Conservation (phyloP, 2,113 vertebrate species). For the Nannospalax galili region DNA sequence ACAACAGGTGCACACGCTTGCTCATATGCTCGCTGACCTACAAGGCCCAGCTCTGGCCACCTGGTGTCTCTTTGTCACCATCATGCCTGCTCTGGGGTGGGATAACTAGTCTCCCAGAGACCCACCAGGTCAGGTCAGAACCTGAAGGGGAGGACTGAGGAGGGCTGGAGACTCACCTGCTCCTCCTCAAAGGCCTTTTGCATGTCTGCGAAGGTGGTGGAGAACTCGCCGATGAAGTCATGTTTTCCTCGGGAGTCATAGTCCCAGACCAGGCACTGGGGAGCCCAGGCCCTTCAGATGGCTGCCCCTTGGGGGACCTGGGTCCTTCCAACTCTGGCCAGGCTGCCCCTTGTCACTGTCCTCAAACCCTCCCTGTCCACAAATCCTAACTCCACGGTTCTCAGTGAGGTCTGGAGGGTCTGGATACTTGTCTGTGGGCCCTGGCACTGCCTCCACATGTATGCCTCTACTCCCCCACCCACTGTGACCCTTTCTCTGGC, state of each 20-base stretch:
- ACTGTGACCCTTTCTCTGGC: too few species aligned
- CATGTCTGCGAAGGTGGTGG: slow-evolving; percentile 95
- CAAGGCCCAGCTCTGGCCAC: background rate
- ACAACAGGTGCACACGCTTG: background rate
- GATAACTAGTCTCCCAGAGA: background rate
- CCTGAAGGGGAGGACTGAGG: background rate
- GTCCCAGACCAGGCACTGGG: slow-evolving; percentile 95
- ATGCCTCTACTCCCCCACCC: rapidly evolving
- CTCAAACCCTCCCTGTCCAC: rapidly evolving
- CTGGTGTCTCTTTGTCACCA: background rate
- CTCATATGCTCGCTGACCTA: background rate
- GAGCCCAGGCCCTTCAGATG: background rate
- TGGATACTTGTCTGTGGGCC: too few species aligned
- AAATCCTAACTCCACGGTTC: background rate
- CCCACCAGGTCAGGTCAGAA: background rate
- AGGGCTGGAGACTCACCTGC: slow-evolving; percentile 87
- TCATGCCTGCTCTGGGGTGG: background rate
- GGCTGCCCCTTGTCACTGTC: background rate
- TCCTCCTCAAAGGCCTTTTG: slow-evolving; percentile 91
- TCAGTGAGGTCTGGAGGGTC: background rate
- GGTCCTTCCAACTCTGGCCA: background rate
- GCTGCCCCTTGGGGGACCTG: background rate
- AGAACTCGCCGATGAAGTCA: slow-evolving; percentile 97
- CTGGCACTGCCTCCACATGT: background rate
- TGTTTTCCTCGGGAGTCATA: slow-evolving; percentile 96